Evolutionary conservation across 2,888 invertebrate genomes (phyloP).

Genomic region (Limnephilus rhombicus): DNA sequence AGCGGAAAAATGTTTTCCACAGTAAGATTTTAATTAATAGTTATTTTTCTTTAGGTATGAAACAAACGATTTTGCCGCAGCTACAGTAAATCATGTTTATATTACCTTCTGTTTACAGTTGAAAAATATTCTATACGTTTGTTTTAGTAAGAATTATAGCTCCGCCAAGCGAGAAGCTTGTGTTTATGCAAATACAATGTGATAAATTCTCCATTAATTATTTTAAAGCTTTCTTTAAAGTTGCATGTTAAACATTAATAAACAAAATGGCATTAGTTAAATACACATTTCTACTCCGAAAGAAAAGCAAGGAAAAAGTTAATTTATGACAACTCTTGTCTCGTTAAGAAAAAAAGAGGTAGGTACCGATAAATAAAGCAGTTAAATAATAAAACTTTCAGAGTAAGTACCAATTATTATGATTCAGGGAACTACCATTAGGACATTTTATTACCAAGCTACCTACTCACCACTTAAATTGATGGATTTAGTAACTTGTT

Average conservation of each 20-base stretch:
- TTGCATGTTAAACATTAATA: conserved; percentile 45
- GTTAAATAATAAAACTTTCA: not conserved
- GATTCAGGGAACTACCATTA: not conserved
- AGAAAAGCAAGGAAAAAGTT: not conserved
- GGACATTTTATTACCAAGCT: not conserved
- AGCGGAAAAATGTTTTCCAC: not conserved
- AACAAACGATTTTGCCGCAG: conserved; percentile 27
- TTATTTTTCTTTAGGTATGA: not conserved
- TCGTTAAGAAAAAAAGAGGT: not conserved
- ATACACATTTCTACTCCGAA: not conserved
- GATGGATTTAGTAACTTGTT: not conserved
- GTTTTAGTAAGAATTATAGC: conserved; percentile 38
- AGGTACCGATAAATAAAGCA: not conserved
- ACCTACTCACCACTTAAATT: not conserved
- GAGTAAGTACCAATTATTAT: not conserved
- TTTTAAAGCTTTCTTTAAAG: conserved; percentile 46
- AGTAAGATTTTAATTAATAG: conserved; percentile 29
- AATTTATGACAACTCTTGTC: conserved; percentile 38
- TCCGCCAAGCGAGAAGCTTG: conserved; percentile 39
- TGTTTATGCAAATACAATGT: conserved; percentile 41
- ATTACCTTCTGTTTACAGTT: conserved; percentile 46
- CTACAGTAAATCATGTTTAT: conserved; percentile 29
- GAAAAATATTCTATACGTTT: conserved; percentile 49
- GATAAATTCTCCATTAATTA: conserved; percentile 42
- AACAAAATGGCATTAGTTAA: conserved; percentile 15